Evolutionary conservation across 2,113 vertebrate species (phyloP).

Genomic region (Pelecanus crispus): DNA sequence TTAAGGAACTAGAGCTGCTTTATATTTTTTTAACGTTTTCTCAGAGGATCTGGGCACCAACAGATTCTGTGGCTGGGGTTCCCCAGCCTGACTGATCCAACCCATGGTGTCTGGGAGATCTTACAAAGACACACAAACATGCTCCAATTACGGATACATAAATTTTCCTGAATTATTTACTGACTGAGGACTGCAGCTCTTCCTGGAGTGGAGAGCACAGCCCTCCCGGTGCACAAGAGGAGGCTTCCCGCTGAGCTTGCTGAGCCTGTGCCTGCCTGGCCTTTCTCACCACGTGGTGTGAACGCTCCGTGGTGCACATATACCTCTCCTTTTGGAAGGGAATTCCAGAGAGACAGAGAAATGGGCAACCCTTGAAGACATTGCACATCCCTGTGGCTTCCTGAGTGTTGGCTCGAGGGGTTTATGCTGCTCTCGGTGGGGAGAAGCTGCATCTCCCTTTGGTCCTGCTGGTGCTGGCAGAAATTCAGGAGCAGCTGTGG

Average conservation of each 20-base stretch:
- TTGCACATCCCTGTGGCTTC: neutral
- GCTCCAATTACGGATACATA: neutral
- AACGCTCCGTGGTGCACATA: neutral
- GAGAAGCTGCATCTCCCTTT: neutral
- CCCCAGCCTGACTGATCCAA: neutral
- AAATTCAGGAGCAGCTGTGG: neutral
- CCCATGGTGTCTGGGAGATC: neutral
- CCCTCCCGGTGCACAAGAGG: accelerated
- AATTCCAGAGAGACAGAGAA: neutral
- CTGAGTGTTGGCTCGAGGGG: accelerated
- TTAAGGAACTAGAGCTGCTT: neutral
- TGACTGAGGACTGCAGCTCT: neutral
- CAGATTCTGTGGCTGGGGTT: neutral
- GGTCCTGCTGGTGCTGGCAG: neutral
- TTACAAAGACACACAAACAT: neutral
- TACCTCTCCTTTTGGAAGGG: neutral
- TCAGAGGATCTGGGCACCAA: neutral
- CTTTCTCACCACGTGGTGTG: neutral
- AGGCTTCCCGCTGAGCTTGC: neutral
- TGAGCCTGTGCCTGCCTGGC: neutral
- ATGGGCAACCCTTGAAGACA: neutral
- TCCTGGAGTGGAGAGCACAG: neutral
- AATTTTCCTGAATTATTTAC: neutral
- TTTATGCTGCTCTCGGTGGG: neutral
- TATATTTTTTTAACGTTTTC: neutral